phyloP scores from a whole-genome alignment of 2,113 vertebrate genomes.

The Lethenteron reissneri region DNA sequence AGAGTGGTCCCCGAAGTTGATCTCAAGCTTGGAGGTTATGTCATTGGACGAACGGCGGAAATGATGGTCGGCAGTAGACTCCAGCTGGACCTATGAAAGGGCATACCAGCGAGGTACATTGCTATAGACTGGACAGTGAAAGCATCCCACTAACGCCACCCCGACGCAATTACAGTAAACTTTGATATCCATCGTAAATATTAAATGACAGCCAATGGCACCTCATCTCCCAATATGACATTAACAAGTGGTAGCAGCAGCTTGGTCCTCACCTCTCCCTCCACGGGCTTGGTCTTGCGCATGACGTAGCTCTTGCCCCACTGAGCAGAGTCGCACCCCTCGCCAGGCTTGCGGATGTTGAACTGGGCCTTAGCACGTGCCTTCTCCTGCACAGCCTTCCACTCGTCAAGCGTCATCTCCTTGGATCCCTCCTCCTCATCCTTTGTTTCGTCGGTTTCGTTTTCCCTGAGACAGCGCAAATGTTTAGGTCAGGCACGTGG shows the following conservation, averaged over 20 bases:
- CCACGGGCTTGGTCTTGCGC: conserved; percentile 87
- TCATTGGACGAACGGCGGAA: conserved; percentile 96
- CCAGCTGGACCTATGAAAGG: conserved; percentile 26
- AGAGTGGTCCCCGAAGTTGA: conserved; percentile 91
- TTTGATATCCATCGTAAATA: neutral
- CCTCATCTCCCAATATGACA: conserved; percentile 24
- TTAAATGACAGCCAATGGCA: neutral
- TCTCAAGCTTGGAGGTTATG: conserved; percentile 96
- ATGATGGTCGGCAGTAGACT: conserved; percentile 67
- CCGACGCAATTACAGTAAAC: neutral
- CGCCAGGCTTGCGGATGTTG: conserved; percentile 94
- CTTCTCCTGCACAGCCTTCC: conserved; percentile 96
- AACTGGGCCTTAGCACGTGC: conserved; percentile 84
- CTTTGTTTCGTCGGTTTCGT: conserved; percentile 83
- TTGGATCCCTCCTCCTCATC: conserved; percentile 59
- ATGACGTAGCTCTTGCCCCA: conserved; percentile 95
- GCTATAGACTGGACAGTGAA: neutral
- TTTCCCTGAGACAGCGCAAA: conserved; percentile 37
- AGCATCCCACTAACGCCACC: neutral
- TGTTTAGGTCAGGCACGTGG: neutral
- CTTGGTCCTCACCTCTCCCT: conserved; percentile 28
- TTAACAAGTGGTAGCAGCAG: conserved; percentile 11
- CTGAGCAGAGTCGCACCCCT: conserved; percentile 67
- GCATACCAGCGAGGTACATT: conserved; percentile 8
- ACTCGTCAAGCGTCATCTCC: conserved; percentile 97